Evolutionary conservation across 2,797 vertebrate genomes (phyloP), one percentile per base, ranked within the genome.

Genomic region (Hyperoplus lanceolatus): DNA sequence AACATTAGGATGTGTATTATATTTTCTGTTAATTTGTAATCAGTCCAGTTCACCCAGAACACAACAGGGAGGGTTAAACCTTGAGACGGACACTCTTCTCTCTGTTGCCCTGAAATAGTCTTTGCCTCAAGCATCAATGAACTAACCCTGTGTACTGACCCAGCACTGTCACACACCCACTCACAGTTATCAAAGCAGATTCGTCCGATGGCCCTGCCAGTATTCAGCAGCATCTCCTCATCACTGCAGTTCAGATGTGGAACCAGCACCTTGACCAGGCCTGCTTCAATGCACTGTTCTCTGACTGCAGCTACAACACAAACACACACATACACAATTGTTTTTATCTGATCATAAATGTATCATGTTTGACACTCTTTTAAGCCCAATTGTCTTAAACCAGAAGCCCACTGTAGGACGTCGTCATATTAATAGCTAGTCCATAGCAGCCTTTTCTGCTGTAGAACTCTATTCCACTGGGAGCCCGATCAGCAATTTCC

Each of bases 151-250:
- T 45, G 4, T 7, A 45, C 43, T 7, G 6, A 45, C 43, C 6
- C 43, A 45, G 41, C 38, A 38, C 14, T 38, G 5, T 12, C 6
- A 57, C 13, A 39, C 5, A 38, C 13, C 14, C 10, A 94, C 96
- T 96, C 84, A 97, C 96, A 90, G 83, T 97, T 97, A 62, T 96
- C 95, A 0, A 97, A 97, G 82, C 97, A 97, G 92, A 98, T 97
- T 9, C 96, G 95, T 57, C 97, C 97, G 11, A 97, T 97, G 79
- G 97, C 96, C 48, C 96, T 93, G 77, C 97, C 97, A 0, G 95
- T 94, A 36, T 97, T 96, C 36, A 98, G 95, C 83, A 98, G 86
- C 90, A 95, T 94, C 60, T 97, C 96, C 82, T 96, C 93, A 73
- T 97, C 87, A 0, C 75, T 86, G 82, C 96, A 96, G 77, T 95